phyloP scores from a whole-genome alignment of 1,140 invertebrate species.

The Eupeodes corollae region DNA sequence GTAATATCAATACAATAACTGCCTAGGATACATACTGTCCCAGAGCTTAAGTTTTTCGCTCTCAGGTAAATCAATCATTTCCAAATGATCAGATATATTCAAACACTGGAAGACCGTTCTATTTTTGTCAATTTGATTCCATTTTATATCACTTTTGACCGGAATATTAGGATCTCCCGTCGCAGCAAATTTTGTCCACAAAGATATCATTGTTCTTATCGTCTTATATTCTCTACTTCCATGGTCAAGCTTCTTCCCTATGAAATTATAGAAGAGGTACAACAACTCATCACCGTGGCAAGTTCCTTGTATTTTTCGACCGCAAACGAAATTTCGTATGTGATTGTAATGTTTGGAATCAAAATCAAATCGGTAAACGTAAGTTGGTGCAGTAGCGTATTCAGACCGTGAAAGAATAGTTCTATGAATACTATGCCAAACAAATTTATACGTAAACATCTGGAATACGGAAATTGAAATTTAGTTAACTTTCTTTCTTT shows the following conservation, averaged over 20 bases:
- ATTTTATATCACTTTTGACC: slow-evolving; percentile 14
- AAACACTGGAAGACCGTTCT: slow-evolving; percentile 34
- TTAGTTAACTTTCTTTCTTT: no score
- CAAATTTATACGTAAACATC: slow-evolving; percentile 37
- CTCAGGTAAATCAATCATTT: slow-evolving; percentile 37
- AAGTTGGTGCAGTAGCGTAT: slow-evolving; percentile 33
- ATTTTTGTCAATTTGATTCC: slow-evolving; percentile 20
- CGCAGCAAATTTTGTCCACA: slow-evolving; percentile 38
- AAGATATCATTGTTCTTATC: slow-evolving; percentile 31
- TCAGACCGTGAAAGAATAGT: slow-evolving; percentile 27
- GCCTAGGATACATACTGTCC: slow-evolving; percentile 32
- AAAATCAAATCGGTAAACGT: slow-evolving; percentile 39
- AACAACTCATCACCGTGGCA: slow-evolving; percentile 54
- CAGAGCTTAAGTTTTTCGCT: slow-evolving; percentile 38
- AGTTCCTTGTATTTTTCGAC: slow-evolving; percentile 35
- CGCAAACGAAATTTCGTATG: slow-evolving; percentile 36
- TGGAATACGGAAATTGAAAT: slow-evolving; percentile 11
- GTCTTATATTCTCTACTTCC: slow-evolving; percentile 32
- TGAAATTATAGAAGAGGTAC: slow-evolving; percentile 47
- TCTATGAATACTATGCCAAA: slow-evolving; percentile 37
- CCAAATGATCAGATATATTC: slow-evolving; percentile 38
- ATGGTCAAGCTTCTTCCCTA: slow-evolving; percentile 36
- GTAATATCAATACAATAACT: slow-evolving; percentile 16
- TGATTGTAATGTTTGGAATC: slow-evolving; percentile 34
- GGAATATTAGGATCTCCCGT: slow-evolving; percentile 32